These are phyloP conservation scores for Allophyes oxyacanthae DNA, from an alignment of 2,888 invertebrate genomes.

Conservation along the genomic window DNA sequence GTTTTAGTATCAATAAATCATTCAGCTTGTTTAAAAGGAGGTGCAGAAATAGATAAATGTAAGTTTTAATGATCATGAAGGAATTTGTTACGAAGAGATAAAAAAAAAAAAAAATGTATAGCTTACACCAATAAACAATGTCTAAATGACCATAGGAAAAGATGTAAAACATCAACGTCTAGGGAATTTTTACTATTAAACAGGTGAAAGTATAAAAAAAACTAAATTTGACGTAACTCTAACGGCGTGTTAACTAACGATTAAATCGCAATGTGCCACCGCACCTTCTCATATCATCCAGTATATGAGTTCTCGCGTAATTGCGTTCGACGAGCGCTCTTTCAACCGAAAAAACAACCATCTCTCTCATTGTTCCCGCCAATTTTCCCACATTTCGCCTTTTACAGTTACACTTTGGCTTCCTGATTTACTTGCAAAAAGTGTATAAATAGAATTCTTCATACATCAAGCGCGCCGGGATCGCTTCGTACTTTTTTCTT, in stretches of 20 bases:
- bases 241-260: slow-evolving; percentile 25
- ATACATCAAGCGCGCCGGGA: slow-evolving; percentile 68
- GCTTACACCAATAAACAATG: no score
- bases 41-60: neutral
- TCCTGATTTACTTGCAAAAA: slow-evolving; percentile 85
- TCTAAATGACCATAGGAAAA: no score
- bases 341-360: slow-evolving; percentile 84
- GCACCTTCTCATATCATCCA: slow-evolving; percentile 67
- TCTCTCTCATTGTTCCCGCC: slow-evolving; percentile 83
- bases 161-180: no score
- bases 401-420: slow-evolving; percentile 84
- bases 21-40: slow-evolving; percentile 19
- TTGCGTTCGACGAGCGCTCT: slow-evolving; percentile 85
- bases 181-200: no score
- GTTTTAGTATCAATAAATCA: slow-evolving; percentile 54
- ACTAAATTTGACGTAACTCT: neutral
- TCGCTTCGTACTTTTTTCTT: slow-evolving; percentile 65
- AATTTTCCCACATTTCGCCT: slow-evolving; percentile 87
- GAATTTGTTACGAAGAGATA: no score
- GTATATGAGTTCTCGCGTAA: slow-evolving; percentile 80
- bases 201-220: no score
- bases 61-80: slow-evolving; percentile 5
- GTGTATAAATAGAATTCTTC: slow-evolving; percentile 83
- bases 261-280: slow-evolving; percentile 56
- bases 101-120: no score